Evolutionary conservation across 2,797 vertebrate genomes (phyloP).

Genomic region (Cetoscarus ocellatus): DNA sequence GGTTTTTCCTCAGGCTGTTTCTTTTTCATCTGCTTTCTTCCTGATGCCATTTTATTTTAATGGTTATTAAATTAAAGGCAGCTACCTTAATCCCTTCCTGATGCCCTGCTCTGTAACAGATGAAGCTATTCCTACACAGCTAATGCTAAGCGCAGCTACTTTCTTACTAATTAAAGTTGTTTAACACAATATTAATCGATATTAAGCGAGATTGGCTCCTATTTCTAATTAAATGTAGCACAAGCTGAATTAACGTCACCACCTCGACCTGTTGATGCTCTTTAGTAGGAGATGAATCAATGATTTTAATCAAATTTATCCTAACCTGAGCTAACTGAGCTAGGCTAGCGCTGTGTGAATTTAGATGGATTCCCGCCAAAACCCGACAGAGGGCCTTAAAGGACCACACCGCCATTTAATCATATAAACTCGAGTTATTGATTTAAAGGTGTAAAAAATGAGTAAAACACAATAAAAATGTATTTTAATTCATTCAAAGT

Average conservation of each 20-base stretch:
- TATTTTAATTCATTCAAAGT: too few relatives aligned
- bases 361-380: conserved; percentile 28
- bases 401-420: background rate
- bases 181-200: too few relatives aligned
- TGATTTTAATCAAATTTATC: too few relatives aligned
- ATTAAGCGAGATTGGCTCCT: too few relatives aligned
- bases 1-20: conserved; percentile 48
- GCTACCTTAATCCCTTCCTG: background rate
- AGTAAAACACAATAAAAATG: too few relatives aligned
- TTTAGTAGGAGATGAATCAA: fast-evolving
- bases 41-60: conserved; percentile 61
- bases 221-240: background rate
- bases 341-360: background rate
- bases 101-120: too few relatives aligned
- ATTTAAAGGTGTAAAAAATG: too few relatives aligned
- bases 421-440: too few relatives aligned
- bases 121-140: too few relatives aligned
- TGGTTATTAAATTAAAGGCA: background rate
- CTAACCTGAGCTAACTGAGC: background rate
- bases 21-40: conserved; percentile 72
- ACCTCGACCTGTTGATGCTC: background rate
- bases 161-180: too few relatives aligned
- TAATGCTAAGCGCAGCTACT: background rate
- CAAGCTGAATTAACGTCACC: fast-evolving
- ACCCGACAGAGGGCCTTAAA: background rate